Conservation (phyloP, 2,888 invertebrate species). For the Cremastobaeus sp. region DNA sequence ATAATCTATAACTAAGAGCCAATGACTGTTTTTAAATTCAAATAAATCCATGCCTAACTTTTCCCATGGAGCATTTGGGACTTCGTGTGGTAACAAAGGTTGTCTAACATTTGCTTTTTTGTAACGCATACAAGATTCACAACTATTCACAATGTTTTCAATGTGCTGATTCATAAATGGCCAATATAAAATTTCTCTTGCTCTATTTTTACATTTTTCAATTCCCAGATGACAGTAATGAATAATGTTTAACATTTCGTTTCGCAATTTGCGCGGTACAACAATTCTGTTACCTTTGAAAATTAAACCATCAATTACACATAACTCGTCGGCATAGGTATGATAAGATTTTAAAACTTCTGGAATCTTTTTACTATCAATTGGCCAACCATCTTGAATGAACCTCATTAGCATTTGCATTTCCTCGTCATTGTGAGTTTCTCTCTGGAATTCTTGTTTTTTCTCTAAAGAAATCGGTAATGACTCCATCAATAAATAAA, state of each 20-base stretch:
- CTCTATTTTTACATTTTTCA: slow-evolving; percentile 59
- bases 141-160: slow-evolving; percentile 38
- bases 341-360: no score
- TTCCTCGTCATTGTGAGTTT: slow-evolving; percentile 23
- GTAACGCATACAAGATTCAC: slow-evolving; percentile 46
- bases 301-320: slow-evolving; percentile 31
- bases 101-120: slow-evolving; percentile 3
- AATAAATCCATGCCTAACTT: slow-evolving; percentile 45
- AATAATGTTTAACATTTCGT: slow-evolving; percentile 57
- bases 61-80: slow-evolving; percentile 51
- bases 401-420: slow-evolving; percentile 1
- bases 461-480: slow-evolving; percentile 34
- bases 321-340: no score
- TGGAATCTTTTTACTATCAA: no score
- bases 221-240: slow-evolving; percentile 65
- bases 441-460: slow-evolving; percentile 25
- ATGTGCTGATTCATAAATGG: slow-evolving; percentile 61
- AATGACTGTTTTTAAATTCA: slow-evolving; percentile 22
- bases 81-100: slow-evolving; percentile 22
- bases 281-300: slow-evolving; percentile 45
- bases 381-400: slow-evolving; percentile 44
- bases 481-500: slow-evolving; percentile 12
- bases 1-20: slow-evolving; percentile 52
- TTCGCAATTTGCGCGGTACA: slow-evolving; percentile 59
- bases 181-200: slow-evolving; percentile 63